phyloP scores from a whole-genome alignment of 1,140 invertebrate species.

The Melanaphis sacchari region DNA sequence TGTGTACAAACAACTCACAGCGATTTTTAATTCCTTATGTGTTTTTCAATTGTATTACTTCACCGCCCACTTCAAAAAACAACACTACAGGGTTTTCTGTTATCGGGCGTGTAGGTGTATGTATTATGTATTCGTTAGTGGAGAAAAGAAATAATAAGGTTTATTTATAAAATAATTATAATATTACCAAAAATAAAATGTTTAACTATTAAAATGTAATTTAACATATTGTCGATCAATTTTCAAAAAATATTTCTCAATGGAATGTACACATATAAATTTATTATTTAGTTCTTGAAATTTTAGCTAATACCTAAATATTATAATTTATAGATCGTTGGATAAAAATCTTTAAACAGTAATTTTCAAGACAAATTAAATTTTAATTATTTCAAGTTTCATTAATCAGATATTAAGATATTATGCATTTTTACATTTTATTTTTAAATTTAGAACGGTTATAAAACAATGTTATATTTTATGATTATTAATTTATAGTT shows the following conservation, averaged over 20 bases:
- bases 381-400: too few relatives aligned
- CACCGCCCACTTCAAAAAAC: background rate
- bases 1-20: background rate
- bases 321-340: too few relatives aligned
- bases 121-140: background rate
- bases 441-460: background rate
- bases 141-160: background rate
- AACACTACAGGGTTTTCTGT: background rate
- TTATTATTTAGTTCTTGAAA: too few relatives aligned
- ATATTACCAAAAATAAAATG: background rate
- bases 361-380: too few relatives aligned
- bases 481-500: too few relatives aligned
- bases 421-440: too few relatives aligned
- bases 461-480: background rate
- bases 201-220: background rate
- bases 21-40: background rate
- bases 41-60: conserved; percentile 9
- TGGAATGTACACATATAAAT: too few relatives aligned
- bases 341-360: too few relatives aligned
- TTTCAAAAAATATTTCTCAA: background rate
- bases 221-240: background rate
- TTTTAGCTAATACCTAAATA: too few relatives aligned
- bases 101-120: background rate
- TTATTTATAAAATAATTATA: background rate
- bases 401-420: too few relatives aligned